Conservation (phyloP, 2,888 invertebrate species). For the Dinocampus coccinellae region DNA sequence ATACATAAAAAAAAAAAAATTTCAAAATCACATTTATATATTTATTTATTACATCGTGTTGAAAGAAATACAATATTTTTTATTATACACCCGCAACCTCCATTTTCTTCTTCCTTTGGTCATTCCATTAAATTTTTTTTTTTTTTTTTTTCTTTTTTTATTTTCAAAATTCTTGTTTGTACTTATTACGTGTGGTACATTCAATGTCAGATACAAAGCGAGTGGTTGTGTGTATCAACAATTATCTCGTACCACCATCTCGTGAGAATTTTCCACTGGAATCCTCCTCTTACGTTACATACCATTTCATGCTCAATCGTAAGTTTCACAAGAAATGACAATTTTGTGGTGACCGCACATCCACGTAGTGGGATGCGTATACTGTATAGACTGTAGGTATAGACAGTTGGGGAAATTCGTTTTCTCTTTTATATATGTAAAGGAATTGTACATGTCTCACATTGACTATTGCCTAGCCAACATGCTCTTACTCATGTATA, state of each 20-base stretch:
- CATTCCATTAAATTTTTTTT: no score
- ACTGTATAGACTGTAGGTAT: slow-evolving; percentile 4
- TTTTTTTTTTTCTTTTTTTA: no score
- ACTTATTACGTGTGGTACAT: not conserved
- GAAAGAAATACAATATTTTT: not conserved
- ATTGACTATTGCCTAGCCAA: not conserved
- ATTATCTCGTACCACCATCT: slow-evolving; percentile 10
- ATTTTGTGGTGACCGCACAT: slow-evolving; percentile 23
- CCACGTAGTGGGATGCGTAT: not conserved
- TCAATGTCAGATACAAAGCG: not conserved
- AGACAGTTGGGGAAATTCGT: slow-evolving; percentile 20
- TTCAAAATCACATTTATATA: not conserved
- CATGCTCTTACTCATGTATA: not conserved
- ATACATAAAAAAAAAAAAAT: not conserved
- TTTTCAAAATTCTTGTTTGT: not conserved
- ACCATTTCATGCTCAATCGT: slow-evolving; percentile 18
- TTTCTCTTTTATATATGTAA: slow-evolving; percentile 9
- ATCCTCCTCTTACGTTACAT: slow-evolving; percentile 11
- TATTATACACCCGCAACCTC: no score
- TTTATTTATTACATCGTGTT: not conserved
- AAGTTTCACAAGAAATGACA: slow-evolving; percentile 28
- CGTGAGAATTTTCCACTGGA: slow-evolving; percentile 23
- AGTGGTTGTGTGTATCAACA: slow-evolving; percentile 13
- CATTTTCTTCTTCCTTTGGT: no score
- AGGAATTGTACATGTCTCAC: not conserved